Base-by-base conservation (phyloP, 2,797 vertebrate genomes). In the Pyrocephalus nanus region DNA sequence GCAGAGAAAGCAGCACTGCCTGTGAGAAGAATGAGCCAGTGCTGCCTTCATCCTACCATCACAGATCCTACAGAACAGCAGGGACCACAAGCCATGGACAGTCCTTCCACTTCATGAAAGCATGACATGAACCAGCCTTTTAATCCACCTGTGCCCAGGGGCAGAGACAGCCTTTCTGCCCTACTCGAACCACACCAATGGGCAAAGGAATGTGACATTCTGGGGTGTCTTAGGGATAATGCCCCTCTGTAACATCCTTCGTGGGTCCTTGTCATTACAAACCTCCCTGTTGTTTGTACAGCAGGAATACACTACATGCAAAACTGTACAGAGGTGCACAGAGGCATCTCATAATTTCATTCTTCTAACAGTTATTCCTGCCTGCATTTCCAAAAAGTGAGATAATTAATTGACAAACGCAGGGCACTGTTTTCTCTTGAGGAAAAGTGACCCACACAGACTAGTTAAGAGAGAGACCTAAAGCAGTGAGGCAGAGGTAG, bases 111-210 rank as follows among this genome's bases (percentile, higher is more conserved):
- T 66, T 43, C 32, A 62, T 1, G 38, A 58, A 21, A 70, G 17
- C 25, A 85, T n/a, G 69, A 64, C 7, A 43, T 11, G 15, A n/a
- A 88, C 34, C 14, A 73, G 36, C 26, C 34, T 60, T 36, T 36
- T 25, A 55, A 65, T 7, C 4, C 12, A 13, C 10, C 38, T 40
- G 40, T 21, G 22, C 26, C 16, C 48, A 30, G 36, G 50, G n/a
- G 36, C 26, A 64, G 26, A 45, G 11, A 17, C 42, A 87, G 26
- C 38, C 38, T 47, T 54, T 42, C 62, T 61, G 50, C 32, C 45
- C 50, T 14, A 15, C 2, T 1, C 11, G 42, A 22, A 51, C 15
- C 19, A n/a, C 30, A 50, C 29, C 34, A 38, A 38, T 0, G 3
- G 36, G 29, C 64, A 85, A 47, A 60, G 15, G 8, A 66, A 8